These are phyloP conservation scores for Oceanodroma tethys DNA, from an alignment of 2,113 vertebrate species.

Conservation along the genomic window DNA sequence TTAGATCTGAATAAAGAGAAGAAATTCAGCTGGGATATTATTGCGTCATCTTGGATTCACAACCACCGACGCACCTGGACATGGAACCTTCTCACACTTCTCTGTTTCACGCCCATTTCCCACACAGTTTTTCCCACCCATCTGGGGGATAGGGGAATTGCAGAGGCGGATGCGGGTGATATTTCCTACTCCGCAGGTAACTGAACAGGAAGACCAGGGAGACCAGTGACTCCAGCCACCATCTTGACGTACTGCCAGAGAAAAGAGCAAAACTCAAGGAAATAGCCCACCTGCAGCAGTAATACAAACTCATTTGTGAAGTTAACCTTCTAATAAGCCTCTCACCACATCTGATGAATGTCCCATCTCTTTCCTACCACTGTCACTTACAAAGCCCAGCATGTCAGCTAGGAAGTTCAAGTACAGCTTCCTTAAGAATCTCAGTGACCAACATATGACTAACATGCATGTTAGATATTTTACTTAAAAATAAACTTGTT, in stretches of 20 bases:
- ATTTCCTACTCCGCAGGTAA: constrained; percentile 89
- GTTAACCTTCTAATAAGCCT: not conserved
- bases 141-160: constrained; percentile 92
- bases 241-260: constrained; percentile 85
- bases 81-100: constrained; percentile 84
- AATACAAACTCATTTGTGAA: not conserved
- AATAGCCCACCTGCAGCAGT: not conserved
- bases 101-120: constrained; percentile 91
- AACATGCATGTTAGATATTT: not conserved
- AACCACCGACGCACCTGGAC: constrained; percentile 79
- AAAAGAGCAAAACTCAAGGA: not conserved
- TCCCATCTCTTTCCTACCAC: not conserved
- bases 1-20: not conserved
- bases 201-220: constrained; percentile 94
- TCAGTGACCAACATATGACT: not conserved
- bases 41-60: not conserved
- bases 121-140: constrained; percentile 89
- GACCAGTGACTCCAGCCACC: constrained; percentile 98
- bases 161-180: constrained; percentile 95
- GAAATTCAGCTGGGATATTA: not conserved
- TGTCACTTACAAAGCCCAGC: not conserved
- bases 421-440: not conserved
- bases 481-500: not conserved
- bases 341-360: not conserved
- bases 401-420: not conserved